A percentile compares a stretch with the other conserved stretches of the same genome.
Conservation (phyloP, 2,797 vertebrate species). For the Sebastes oblongus region DNA sequence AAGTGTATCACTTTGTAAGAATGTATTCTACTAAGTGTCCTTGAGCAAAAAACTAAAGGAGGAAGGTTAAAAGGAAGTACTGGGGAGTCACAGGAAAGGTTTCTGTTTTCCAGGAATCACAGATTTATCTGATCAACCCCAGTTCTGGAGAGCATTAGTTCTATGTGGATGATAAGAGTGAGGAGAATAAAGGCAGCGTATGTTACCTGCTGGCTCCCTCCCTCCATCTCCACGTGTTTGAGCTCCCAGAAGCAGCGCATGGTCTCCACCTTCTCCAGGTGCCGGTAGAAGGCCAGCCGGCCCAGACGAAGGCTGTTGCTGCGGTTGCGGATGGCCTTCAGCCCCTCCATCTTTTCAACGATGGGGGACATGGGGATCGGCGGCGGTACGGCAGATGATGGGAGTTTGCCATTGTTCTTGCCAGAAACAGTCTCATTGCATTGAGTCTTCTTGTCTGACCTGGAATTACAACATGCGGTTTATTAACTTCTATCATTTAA, state of each 20-base stretch:
- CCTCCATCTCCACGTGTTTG: conserved; percentile 76
- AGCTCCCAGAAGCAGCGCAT: conserved; percentile 88
- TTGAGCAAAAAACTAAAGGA: neutral
- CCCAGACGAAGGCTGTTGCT: conserved; percentile 79
- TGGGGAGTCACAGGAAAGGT: neutral
- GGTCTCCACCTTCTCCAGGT: conserved; percentile 86
- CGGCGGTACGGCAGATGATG: conserved; percentile 52
- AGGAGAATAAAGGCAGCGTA: neutral
- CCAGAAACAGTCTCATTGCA: conserved; percentile 61
- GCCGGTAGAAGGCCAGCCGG: conserved; percentile 84
- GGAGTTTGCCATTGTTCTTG: conserved; percentile 66
- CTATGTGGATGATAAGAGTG: neutral
- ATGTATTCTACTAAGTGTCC: neutral
- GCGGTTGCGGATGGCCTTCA: conserved; percentile 82
- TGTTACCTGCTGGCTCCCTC: conserved; percentile 67
- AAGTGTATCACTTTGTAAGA: neutral
- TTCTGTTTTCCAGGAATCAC: neutral
- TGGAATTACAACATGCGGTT: conserved; percentile 37
- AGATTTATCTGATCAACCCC: neutral
- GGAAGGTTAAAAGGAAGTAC: neutral
- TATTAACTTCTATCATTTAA: neutral
- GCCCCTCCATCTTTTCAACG: conserved; percentile 82
- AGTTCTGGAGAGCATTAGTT: neutral
- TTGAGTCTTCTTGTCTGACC: conserved; percentile 60
- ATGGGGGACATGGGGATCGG: conserved; percentile 82